phyloP scores from a whole-genome alignment of 2,888 invertebrate genomes.

The Caenorhabditis sp. region DNA sequence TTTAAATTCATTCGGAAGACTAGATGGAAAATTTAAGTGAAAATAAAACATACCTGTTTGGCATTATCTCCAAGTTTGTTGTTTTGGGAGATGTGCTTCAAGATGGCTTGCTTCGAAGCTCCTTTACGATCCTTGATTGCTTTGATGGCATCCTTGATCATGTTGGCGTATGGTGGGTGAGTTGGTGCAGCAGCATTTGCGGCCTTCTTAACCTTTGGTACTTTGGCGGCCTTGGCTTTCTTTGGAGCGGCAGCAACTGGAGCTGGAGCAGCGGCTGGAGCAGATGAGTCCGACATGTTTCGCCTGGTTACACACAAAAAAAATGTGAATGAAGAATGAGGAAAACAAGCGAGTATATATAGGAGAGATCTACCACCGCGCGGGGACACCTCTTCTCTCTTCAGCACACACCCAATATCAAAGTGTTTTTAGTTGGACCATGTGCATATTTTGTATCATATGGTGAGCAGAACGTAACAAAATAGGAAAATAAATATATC shows the following conservation, averaged over 20 bases:
- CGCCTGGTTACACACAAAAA: not conserved
- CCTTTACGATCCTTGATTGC: constrained; percentile 73
- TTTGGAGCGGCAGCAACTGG: constrained; percentile 14
- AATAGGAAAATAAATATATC: not conserved
- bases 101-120: constrained; percentile 73
- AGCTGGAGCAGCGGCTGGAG: not conserved
- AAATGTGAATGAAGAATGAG: constrained; percentile 11
- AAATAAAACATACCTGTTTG: constrained; percentile 19
- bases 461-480: not conserved
- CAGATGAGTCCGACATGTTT: constrained; percentile 25
- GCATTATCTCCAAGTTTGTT: constrained; percentile 71
- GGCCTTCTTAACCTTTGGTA: constrained; percentile 28
- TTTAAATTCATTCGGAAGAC: too few species aligned
- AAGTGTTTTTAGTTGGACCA: not conserved
- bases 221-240: constrained; percentile 21
- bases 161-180: constrained; percentile 72
- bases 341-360: constrained; percentile 19
- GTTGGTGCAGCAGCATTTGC: constrained; percentile 38
- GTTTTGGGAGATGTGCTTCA: constrained; percentile 73
- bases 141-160: constrained; percentile 72
- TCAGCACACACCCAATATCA: constrained; percentile 9
- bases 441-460: not conserved
- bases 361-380: constrained; percentile 19
- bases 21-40: not conserved
- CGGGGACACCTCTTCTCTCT: constrained; percentile 27